A percentile compares a stretch with the other conserved stretches of the same genome.
These are phyloP conservation scores for Acrobasis consociella DNA, from an alignment of 2,888 invertebrate species.

Conservation along the genomic window DNA sequence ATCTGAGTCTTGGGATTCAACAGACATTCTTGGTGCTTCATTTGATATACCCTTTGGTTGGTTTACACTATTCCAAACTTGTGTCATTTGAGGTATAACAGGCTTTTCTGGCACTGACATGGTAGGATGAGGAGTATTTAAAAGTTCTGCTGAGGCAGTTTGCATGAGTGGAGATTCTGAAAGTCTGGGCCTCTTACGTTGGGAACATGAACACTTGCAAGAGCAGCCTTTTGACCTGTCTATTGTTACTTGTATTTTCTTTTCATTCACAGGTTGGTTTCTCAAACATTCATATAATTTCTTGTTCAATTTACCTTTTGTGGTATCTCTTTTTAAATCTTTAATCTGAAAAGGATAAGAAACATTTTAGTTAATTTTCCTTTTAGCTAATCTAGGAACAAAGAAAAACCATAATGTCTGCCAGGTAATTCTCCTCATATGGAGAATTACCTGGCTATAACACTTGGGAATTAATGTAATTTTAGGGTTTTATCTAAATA, in stretches of 20 bases:
- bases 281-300: conserved; percentile 62
- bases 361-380: background rate
- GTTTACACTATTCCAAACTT: conserved; percentile 26
- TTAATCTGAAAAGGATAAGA: conserved; percentile 54
- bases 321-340: conserved; percentile 64
- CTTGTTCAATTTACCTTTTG: conserved; percentile 60
- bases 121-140: background rate
- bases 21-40: conserved; percentile 36
- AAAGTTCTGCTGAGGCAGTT: conserved; percentile 1
- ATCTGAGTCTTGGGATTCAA: conserved; percentile 58
- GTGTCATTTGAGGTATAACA: conserved; percentile 21
- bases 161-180: conserved; percentile 37
- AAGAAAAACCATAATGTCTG: too few relatives aligned
- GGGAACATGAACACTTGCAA: conserved; percentile 59
- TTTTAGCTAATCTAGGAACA: too few relatives aligned
- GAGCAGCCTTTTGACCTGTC: conserved; percentile 44
- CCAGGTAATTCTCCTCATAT: too few relatives aligned
- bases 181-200: conserved; percentile 51
- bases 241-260: conserved; percentile 55
- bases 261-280: conserved; percentile 58
- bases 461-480: too few relatives aligned
- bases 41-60: conserved; percentile 32
- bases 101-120: background rate
- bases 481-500: too few relatives aligned
- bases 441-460: too few relatives aligned